Evolutionary conservation across 2,888 invertebrate genomes (phyloP), one percentile per base, ranked within the genome.

Genomic region (Diarsia brunnea): DNA sequence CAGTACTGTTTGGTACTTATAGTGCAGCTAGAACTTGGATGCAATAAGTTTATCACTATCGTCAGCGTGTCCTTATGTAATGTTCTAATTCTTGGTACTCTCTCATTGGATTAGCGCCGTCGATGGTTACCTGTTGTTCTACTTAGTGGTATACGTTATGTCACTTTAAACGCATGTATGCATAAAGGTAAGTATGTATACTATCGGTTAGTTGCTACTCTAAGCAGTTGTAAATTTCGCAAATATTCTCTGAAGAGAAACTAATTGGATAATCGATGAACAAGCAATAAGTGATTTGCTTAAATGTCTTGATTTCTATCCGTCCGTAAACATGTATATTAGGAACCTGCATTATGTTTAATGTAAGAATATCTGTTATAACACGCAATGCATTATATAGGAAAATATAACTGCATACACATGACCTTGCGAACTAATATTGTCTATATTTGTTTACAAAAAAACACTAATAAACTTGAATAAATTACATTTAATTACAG

Each of bases 1-100:
- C 90, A 91, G 91, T 92, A 92, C 92, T 93, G 88, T 87, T 89
- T 91, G 90, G 94, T 94, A 95, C 93, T 93, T 91, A 88, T 89
- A 90, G 89, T 92, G 91, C 91, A 92, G 89, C 90, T 84, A 89
- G 91, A 91, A 92, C 91, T 91, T 89, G 86, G 87, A 91, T 92
- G 92, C 92, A 93, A 92, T 92, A 90, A 90, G 86, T 91, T 91
- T 91, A 92, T 91, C 88, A 90, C 88, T 86, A 90, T 85, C 89
- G 84, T 89, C 89, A 89, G 88, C 85, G 82, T 84, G 78, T 89
- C 90, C 90, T 93, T 93, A 93, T 85, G 84, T 91, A 89, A 92
- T 90, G 92, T 92, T 92, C 92, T 91, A 92, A 92, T 94, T 94
- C 93, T 91, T 88, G 79, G 80, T 89, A 88, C 88, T 91, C 87